phyloP scores from a whole-genome alignment of 92 coral and sea anemone species.

The Blastomussa wellsi region DNA sequence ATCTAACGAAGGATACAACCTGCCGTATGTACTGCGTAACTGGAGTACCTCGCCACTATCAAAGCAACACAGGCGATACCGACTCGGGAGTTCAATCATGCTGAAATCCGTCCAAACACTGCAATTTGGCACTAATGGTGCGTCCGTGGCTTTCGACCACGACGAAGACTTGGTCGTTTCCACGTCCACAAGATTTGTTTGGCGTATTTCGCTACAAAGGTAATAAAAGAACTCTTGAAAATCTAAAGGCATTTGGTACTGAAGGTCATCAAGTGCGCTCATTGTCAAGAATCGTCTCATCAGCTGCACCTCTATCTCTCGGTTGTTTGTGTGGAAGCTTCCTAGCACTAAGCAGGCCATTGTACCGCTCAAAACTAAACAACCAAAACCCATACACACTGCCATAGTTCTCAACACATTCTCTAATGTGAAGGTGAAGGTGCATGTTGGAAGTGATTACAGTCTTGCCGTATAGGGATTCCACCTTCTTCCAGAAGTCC shows the following conservation, averaged over 20 bases:
- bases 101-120: not conserved
- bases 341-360: slow-evolving; percentile 68
- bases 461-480: slow-evolving; percentile 24
- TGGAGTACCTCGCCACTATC: slow-evolving; percentile 13
- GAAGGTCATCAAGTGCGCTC: slow-evolving; percentile 32
- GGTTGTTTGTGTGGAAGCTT: slow-evolving; percentile 51
- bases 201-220: not conserved
- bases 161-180: not conserved
- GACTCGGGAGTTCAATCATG: slow-evolving; percentile 7
- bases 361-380: slow-evolving; percentile 69
- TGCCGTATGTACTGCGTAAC: not conserved
- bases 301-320: slow-evolving; percentile 49
- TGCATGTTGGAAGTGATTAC: slow-evolving; percentile 40
- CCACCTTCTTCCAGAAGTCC: slow-evolving; percentile 23
- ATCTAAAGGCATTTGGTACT: not conserved
- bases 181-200: not conserved
- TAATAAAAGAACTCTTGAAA: slow-evolving; percentile 8
- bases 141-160: not conserved
- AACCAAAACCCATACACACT: slow-evolving; percentile 68
- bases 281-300: slow-evolving; percentile 40
- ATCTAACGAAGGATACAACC: slow-evolving; percentile 1
- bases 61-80: slow-evolving; percentile 28
- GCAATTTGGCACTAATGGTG: not conserved
- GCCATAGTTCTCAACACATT: slow-evolving; percentile 53
- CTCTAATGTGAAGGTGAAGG: slow-evolving; percentile 35